Evolutionary conservation across 2,113 vertebrate species (phyloP).

Genomic region (Upupa epops): DNA sequence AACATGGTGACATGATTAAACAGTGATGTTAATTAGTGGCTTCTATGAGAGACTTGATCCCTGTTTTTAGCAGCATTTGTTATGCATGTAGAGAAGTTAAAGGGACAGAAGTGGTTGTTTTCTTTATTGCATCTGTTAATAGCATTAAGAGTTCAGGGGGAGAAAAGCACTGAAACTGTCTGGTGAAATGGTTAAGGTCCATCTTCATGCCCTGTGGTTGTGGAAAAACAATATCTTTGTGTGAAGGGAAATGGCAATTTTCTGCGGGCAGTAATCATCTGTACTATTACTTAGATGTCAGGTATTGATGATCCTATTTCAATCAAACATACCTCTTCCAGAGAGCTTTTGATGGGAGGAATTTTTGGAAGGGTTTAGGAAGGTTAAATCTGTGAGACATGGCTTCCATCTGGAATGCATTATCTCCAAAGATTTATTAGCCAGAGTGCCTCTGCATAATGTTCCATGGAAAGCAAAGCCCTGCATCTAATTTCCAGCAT

Average conservation of each 20-base stretch:
- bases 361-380: constrained; percentile 90
- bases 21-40: constrained; percentile 77
- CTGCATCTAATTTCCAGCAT: constrained; percentile 84
- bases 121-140: constrained; percentile 40
- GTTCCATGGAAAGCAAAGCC: constrained; percentile 81
- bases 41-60: constrained; percentile 60
- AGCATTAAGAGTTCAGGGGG: constrained; percentile 27
- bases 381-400: constrained; percentile 90
- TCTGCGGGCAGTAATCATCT: constrained; percentile 74
- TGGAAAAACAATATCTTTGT: constrained; percentile 64
- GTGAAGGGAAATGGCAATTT: constrained; percentile 67
- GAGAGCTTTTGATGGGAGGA: constrained; percentile 81
- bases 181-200: constrained; percentile 38
- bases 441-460: constrained; percentile 86
- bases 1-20: constrained; percentile 79
- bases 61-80: constrained; percentile 59
- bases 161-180: constrained; percentile 53
- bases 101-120: constrained; percentile 55
- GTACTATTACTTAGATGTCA: constrained; percentile 82
- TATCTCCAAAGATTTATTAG: constrained; percentile 92
- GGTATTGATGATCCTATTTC: constrained; percentile 85
- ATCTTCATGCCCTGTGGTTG: constrained; percentile 52
- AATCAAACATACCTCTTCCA: constrained; percentile 84
- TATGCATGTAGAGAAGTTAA: constrained; percentile 56
- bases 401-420: constrained; percentile 94